Conservation (phyloP, 2,888 invertebrate genomes). For the Scrobipalpa costella region DNA sequence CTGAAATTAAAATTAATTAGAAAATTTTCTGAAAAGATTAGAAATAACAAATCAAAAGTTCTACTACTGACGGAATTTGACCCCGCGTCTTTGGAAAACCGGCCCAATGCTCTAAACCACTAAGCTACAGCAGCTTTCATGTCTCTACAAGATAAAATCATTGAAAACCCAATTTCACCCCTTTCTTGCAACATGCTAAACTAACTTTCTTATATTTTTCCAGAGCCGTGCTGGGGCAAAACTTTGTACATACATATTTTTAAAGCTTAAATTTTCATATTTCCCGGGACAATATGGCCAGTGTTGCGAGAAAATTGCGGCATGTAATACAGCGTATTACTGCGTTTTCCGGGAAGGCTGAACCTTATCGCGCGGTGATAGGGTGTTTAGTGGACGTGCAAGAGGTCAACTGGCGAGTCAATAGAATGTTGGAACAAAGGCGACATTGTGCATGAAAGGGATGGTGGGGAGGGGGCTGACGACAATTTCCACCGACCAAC, state of each 20-base stretch:
- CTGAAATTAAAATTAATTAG: no score
- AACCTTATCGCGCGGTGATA: neutral
- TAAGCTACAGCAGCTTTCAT: no score
- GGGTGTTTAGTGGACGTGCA: neutral
- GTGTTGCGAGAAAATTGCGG: neutral
- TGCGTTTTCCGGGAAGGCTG: neutral
- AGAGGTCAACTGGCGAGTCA: conserved; percentile 13
- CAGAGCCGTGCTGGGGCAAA: neutral
- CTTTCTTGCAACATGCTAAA: neutral
- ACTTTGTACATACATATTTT: neutral
- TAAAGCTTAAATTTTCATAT: conserved; percentile 12
- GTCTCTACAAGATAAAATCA: no score
- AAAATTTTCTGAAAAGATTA: no score
- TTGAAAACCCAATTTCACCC: neutral
- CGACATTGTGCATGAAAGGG: conserved; percentile 2
- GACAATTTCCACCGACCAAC: conserved; percentile 38
- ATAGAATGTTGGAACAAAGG: conserved; percentile 15
- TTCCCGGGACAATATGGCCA: neutral
- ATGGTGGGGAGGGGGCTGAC: conserved; percentile 17
- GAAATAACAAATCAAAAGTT: no score
- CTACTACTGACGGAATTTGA: no score
- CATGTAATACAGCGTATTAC: conserved; percentile 3
- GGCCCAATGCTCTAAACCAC: no score
- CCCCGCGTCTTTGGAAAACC: no score
- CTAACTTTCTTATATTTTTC: neutral